Evolutionary conservation across 2,797 vertebrate genomes (phyloP), one percentile per base, ranked within the genome.

Genomic region (Esox lucius): DNA sequence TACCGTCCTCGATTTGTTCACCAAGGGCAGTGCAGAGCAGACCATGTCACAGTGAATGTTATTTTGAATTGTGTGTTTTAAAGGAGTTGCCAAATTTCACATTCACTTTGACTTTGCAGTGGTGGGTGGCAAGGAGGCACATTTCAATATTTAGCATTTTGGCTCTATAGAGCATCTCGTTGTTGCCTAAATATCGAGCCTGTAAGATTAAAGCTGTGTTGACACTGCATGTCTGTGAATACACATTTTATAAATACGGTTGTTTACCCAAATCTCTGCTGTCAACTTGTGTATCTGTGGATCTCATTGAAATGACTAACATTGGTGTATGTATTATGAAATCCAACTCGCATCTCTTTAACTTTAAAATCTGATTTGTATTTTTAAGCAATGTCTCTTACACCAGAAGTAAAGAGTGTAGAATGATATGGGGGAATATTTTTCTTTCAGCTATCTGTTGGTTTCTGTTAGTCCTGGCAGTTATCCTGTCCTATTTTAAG

Each of bases 151-250:
- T 46, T 26, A 48, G 42, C 42, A 22, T n/a, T 28, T 69, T 46
- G 42, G 22, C 68, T 46, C 39, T 48, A 2, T 46, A 48, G 4
- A 62, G 42, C 22, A 22, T 68, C 12, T 22, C 35, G 19, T 48
- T 39, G 35, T 68, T 68, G 67, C n/a, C n/a, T n/a, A 68, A 68
- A 68, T 24, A 48, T 69, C 5, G 39, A 69, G 68, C 16, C 19
- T 49, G 22, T 22, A 26, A 46, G 24, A 26, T 46, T 49, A 48
- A 13, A 48, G 68, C 17, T 48, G 46, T 26, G 42, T 69, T 64
- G 61, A 22, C 61, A 64, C 61, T 64, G 61, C 61, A 26, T 12
- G 24, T 64, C 61, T 64, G 13, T 53, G 51, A 19, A 2, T 5
- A 39, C 4, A 39, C 35, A 39, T 39, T 39, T 5, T 39, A 39